phyloP scores from a whole-genome alignment of 2,888 invertebrate genomes.

The Abscondita cerata region DNA sequence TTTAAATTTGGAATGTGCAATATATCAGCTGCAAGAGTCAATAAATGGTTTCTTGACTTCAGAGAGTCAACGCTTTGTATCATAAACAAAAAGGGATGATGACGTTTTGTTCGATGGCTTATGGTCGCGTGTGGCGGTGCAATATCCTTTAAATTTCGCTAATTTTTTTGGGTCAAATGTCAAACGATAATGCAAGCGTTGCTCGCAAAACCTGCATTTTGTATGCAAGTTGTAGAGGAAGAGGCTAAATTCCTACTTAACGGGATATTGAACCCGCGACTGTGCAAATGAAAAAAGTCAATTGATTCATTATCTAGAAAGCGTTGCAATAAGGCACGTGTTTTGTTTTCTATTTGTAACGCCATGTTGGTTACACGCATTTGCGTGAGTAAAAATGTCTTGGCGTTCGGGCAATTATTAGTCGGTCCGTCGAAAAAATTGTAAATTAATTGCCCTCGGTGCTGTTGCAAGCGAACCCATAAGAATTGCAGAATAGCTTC shows the following conservation, averaged over 20 bases:
- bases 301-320: constrained; percentile 50
- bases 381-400: constrained; percentile 18
- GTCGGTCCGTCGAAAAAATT: constrained; percentile 20
- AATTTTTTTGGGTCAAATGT: constrained; percentile 44
- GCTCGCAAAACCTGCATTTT: constrained; percentile 20
- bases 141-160: constrained; percentile 32
- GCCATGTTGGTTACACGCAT: constrained; percentile 19
- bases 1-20: constrained; percentile 41
- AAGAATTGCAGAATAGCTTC: constrained; percentile 29
- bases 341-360: constrained; percentile 20
- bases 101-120: background rate
- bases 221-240: constrained; percentile 18
- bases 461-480: constrained; percentile 26
- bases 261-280: constrained; percentile 46
- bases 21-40: constrained; percentile 31
- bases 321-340: constrained; percentile 37
- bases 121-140: constrained; percentile 5
- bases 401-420: constrained; percentile 12
- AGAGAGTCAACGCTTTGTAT: constrained; percentile 12
- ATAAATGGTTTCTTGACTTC: constrained; percentile 35
- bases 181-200: constrained; percentile 37
- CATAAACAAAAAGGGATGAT: constrained; percentile 20
- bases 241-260: constrained; percentile 27
- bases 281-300: constrained; percentile 46
- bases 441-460: constrained; percentile 21